Evolutionary conservation across 2,113 vertebrate genomes (phyloP), one percentile per base, ranked within the genome.

Genomic region (Corynorhinus townsendii): DNA sequence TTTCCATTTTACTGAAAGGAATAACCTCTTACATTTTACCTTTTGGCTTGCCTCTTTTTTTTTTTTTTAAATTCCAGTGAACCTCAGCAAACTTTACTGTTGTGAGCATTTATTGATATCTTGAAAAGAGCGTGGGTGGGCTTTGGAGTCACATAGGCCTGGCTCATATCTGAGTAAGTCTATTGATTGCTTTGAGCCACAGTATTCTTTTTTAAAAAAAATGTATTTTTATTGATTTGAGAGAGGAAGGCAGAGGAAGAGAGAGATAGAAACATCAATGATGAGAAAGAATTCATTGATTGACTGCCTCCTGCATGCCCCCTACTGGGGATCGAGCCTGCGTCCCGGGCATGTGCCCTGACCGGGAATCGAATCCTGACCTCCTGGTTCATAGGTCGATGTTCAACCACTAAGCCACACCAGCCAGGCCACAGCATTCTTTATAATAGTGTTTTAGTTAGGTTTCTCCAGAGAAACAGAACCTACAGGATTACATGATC

Each of bases 1-100:
- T 96, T 95, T 92, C 77, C 76, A 90, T 95, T 92, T 89, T 91
- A 76, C 54, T 73, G 68, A 49, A 87, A 81, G 35, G 9, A 79
- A 59, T 72, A 90, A 89, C 40, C 40, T 26, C 88, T 91, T 85
- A 86, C 24, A 56, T 90, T 79, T 95, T 93, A 59, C 35, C 19
- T 91, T 95, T 86, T 52, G 56, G 30, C 72, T 87, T 89, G 49
- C 49, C 30, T 93, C 45, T n/a, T 52, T 95, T 86, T 90, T 90
- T 30, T 59, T 33, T 30, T 64, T 82, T 64, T 43, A 14, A 89
- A 87, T 87, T 91, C 77, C 76, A 54, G 71, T 86, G 87, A 96
- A 86, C 40, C 35, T 86, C 24, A 64, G 92, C 7, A 19, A 16
- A 45, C 8, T 45, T 54, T n/a, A n/a, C 59, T 90, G 20, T 73